A percentile compares a stretch with the other conserved stretches of the same genome.
Conservation (phyloP, 2,797 vertebrate genomes). For the Dendrocincla tyrannina region DNA sequence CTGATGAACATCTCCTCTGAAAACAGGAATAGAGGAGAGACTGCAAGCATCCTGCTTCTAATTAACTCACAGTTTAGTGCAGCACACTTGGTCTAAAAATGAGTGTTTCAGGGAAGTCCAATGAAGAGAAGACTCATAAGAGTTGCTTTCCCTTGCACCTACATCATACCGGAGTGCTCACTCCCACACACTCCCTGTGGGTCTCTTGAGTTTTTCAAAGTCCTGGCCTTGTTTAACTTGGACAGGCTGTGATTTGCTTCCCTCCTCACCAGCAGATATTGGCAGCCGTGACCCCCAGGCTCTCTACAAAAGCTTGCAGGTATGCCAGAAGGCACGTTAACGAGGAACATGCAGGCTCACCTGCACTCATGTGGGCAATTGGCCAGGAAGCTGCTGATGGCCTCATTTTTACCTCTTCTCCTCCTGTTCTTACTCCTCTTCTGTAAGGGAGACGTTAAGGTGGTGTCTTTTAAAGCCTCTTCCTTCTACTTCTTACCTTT, state of each 20-base stretch:
- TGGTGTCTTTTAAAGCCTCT: background rate
- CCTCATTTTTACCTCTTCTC: background rate
- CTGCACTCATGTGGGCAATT: background rate
- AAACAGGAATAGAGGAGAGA: background rate
- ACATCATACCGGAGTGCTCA: background rate
- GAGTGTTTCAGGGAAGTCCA: background rate
- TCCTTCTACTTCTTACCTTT: background rate
- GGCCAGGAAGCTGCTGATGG: background rate
- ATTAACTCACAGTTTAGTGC: background rate
- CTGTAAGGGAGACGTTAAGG: background rate
- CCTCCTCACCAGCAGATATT: background rate
- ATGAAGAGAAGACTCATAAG: background rate
- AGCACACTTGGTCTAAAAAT: background rate
- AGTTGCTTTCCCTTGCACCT: background rate
- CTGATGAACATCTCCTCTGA: background rate
- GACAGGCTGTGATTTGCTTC: background rate
- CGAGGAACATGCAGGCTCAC: background rate
- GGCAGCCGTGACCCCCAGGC: background rate
- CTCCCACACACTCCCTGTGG: background rate
- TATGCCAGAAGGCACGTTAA: background rate
- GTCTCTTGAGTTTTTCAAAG: background rate
- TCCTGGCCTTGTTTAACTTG: constrained; percentile 17
- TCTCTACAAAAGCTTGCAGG: background rate
- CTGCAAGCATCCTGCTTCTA: background rate
- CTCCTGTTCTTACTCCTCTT: background rate